Base-by-base conservation (phyloP, 2,113 vertebrate genomes). In the Malurus elegans region DNA sequence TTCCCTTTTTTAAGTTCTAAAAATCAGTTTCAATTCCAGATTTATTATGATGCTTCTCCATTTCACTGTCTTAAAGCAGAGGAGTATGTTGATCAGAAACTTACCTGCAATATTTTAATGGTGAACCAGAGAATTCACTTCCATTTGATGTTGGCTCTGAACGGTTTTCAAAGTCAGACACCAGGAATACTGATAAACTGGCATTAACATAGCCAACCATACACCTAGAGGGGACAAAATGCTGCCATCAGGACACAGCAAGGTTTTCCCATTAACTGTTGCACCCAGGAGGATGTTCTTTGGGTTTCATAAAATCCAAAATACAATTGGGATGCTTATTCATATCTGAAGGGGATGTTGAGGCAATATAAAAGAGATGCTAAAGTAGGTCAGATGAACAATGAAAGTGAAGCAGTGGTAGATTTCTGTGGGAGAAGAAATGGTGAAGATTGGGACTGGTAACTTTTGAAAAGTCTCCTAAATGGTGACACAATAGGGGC, bases 201-300 rank as follows among this genome's bases (percentile, higher is more conserved):
- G 99, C 99, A 58, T 99, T 99, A 62, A 99, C 98, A 8, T 99
- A 99, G 76, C 99, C 99, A 96, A 99, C 98, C 99, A 99, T 99
- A 78, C 99, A 99, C 91, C 99, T 99, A 81, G 40, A 85, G 79
- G 91, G 78, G 64, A 93, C 96, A 86, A 91, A 88, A 71, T 57
- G 38, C 62, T 92, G 34, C 38, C 42, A 51, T 97, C 29, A 97
- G 71, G 56, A 73, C 34, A 57, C 64, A 53, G 64, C 38, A 88
- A 94, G 36, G 17, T 44, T 92, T 44, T 86, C 32, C 56, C 42
- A 78, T 70, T 83, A 84, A 80, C 11, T 67, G 23, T 78, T 73
- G 24, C 66, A 80, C 31, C 51, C 44, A 74, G 15, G 36, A 88
- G 34, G 34, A 80, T 58, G 25, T 60, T 69, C 51, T 86, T 62